Evolutionary conservation across 1,140 invertebrate genomes (phyloP), one percentile per base, ranked within the genome.

Genomic region (Platyura marginata): DNA sequence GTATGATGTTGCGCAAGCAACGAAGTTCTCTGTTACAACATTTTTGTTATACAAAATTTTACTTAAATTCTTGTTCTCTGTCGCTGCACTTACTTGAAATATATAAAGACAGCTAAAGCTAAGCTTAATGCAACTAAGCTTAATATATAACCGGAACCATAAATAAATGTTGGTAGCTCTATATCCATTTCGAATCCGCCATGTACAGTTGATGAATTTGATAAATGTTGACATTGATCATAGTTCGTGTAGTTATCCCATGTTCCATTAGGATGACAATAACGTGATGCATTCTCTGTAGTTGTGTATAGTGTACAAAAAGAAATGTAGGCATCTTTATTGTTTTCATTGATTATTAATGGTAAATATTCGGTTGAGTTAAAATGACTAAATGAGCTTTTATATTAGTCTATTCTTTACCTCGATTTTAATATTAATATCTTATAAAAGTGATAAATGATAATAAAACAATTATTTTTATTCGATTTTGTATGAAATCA

Each of bases 1-100:
- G 59, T 40, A 95, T 93, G 47, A 77, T 87, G 60, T 95, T 95
- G 36, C 88, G 72, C 42, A 94, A 66, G 65, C 89, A 94, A 55
- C 85, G 70, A 19, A 95, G 70, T 61, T 92, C 89, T 60, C 91
- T 95, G 74, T 32, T n/a, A n/a, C 25, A 29, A 6, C 13, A 13
- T 29, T 13, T 8, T 13, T 13, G 6, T 29, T 29, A 29, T 29
- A 29, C 25, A 29, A 29, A 6, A 29, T 8, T 8, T 29, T 29
- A 8, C 25, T 29, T 29, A 13, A 29, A 29, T 29, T 29, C 6
- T 29, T 29, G 6, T 29, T 8, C 25, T n/a, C n/a, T n/a, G n/a
- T n/a, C n/a, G n/a, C n/a, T n/a, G n/a, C n/a, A 61, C 62, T 64
- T 48, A 65, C 63, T 65, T 65, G 47, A 62, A 65, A 53, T 62